These are phyloP conservation scores for Dilophus febrilis DNA, from an alignment of 2,888 invertebrate genomes.

Conservation along the genomic window DNA sequence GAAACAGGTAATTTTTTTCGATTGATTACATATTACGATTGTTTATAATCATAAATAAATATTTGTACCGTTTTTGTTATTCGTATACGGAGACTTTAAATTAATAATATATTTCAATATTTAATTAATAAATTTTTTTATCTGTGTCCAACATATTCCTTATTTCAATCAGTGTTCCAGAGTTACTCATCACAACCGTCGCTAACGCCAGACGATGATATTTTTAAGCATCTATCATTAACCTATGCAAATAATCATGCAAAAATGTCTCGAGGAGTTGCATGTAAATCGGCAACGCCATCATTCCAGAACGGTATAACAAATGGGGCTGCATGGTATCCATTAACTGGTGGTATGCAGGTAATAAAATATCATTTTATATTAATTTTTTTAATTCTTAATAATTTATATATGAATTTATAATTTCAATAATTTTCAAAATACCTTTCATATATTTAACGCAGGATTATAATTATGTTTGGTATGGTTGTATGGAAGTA, in stretches of 20 bases:
- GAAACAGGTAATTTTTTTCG: no score
- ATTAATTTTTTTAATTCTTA: conserved; percentile 4
- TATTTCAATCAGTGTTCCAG: conserved; percentile 61
- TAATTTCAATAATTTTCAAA: background rate
- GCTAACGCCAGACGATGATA: conserved; percentile 80
- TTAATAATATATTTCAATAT: no score
- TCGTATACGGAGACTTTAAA: no score
- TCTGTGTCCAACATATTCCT: conserved; percentile 47
- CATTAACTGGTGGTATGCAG: conserved; percentile 49
- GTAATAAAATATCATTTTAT: conserved; percentile 4
- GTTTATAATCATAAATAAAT: no score
- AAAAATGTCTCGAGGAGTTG: conserved; percentile 72
- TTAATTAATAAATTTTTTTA: no score
- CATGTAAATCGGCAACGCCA: conserved; percentile 58
- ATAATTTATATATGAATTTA: conserved; percentile 1
- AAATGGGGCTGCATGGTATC: conserved; percentile 81
- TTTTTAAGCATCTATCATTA: conserved; percentile 69
- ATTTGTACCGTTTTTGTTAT: no score
- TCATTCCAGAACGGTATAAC: conserved; percentile 80
- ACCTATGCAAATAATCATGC: conserved; percentile 77
- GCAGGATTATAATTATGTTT: conserved; percentile 90
- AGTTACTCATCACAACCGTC: conserved; percentile 67
- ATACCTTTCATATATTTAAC: conserved; percentile 26
- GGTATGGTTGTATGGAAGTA: conserved; percentile 90
- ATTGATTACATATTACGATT: no score